These are phyloP conservation scores for Cantharis rufa DNA, from an alignment of 2,888 invertebrate genomes.

Conservation along the genomic window DNA sequence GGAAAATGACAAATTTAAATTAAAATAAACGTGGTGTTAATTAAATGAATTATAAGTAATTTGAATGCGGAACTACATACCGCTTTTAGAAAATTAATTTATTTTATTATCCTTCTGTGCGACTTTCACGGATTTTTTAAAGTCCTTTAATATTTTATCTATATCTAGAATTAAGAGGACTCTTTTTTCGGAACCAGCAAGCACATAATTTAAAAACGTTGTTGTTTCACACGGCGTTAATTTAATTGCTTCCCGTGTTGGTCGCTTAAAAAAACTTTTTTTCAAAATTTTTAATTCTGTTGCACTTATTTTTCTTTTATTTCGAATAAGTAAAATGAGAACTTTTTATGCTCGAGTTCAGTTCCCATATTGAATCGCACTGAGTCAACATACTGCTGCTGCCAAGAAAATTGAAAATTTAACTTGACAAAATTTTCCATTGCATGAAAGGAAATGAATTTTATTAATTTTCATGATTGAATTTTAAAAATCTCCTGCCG, in stretches of 20 bases:
- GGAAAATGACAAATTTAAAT: conserved; percentile 15
- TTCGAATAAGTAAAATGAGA: neutral
- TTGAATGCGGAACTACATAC: neutral
- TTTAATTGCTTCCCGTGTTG: neutral
- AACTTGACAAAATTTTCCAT: neutral
- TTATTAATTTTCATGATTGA: neutral
- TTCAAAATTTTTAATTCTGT: neutral
- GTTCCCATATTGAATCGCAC: neutral
- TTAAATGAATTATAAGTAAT: conserved; percentile 22
- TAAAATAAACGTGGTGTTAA: conserved; percentile 23
- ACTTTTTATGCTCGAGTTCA: neutral
- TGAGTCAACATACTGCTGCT: neutral
- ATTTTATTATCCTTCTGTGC: neutral
- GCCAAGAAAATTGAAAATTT: neutral
- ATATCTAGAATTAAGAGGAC: neutral
- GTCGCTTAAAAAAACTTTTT: neutral
- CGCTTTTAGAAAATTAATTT: neutral
- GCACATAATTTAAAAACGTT: neutral
- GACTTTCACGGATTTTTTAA: neutral
- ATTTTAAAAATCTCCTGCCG: neutral
- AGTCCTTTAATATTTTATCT: neutral
- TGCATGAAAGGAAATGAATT: neutral
- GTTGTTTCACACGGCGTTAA: neutral
- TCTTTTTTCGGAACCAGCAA: neutral
- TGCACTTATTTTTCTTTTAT: neutral